phyloP scores from a whole-genome alignment of 2,113 vertebrate genomes.

The Bubalus kerabau region DNA sequence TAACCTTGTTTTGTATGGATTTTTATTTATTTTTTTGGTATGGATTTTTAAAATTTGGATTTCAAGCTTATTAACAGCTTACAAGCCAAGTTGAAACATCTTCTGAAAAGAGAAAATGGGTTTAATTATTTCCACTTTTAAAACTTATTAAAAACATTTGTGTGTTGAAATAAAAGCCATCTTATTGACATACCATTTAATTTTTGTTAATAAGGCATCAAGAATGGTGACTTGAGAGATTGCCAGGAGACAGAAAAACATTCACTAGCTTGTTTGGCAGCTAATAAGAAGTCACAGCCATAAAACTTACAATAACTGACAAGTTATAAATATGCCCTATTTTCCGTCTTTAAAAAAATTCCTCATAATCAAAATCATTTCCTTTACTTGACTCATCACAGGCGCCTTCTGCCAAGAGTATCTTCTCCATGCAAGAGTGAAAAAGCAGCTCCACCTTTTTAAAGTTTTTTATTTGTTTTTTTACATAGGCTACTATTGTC shows the following conservation, averaged over 20 bases:
- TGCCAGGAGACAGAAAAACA: neutral
- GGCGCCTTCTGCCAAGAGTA: neutral
- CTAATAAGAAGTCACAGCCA: conserved; percentile 6
- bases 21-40: neutral
- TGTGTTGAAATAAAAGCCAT: conserved; percentile 17
- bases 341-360: neutral
- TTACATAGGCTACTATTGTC: neutral
- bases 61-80: conserved; percentile 7
- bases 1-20: neutral
- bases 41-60: neutral
- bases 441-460: neutral
- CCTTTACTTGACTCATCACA: conserved; percentile 29
- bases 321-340: conserved; percentile 22
- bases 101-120: conserved; percentile 15
- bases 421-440: neutral
- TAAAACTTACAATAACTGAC: conserved; percentile 30
- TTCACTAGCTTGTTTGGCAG: neutral
- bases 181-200: neutral
- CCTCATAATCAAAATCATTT: conserved; percentile 18
- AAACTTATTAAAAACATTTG: conserved; percentile 10
- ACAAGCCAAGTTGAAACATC: neutral
- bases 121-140: conserved; percentile 20
- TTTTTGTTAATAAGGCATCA: neutral
- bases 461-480: neutral
- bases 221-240: neutral